Percentiles rank a stretch among this genome's conserved stretches.
Evolutionary conservation across 2,113 vertebrate genomes (phyloP).

Genomic region (Edolisoma coerulescens): DNA sequence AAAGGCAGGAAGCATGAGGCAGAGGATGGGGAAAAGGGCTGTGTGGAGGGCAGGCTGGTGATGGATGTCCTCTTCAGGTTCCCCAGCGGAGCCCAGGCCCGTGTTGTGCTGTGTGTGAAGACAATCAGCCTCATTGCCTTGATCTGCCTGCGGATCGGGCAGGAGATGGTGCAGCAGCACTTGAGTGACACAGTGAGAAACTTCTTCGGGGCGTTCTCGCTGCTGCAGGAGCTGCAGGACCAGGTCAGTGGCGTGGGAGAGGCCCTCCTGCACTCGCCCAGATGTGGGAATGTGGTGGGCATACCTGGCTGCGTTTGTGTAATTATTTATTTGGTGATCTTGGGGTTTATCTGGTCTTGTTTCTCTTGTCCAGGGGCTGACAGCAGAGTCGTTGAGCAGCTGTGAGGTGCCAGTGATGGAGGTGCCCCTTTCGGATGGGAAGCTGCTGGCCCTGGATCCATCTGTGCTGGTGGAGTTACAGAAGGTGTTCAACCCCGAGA

Average conservation of each 20-base stretch:
- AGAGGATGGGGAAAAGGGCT: neutral
- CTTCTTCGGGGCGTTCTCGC: slow-evolving; percentile 89
- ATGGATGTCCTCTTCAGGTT: slow-evolving; percentile 75
- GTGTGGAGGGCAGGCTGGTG: neutral
- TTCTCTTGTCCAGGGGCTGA: slow-evolving; percentile 46
- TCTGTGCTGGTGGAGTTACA: slow-evolving; percentile 84
- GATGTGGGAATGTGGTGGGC: neutral
- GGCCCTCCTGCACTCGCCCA: neutral
- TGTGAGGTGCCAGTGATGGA: slow-evolving; percentile 78
- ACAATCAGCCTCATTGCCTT: slow-evolving; percentile 92
- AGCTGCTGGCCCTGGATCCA: slow-evolving; percentile 75
- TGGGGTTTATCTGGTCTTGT: neutral
- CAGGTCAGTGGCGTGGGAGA: slow-evolving; percentile 76
- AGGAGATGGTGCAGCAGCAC: slow-evolving; percentile 97
- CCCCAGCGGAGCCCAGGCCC: slow-evolving; percentile 91
- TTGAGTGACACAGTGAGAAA: slow-evolving; percentile 84
- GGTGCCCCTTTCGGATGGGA: slow-evolving; percentile 71
- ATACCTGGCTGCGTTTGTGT: neutral
- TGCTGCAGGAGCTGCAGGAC: slow-evolving; percentile 79
- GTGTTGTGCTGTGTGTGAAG: slow-evolving; percentile 89
- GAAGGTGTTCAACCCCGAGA: slow-evolving; percentile 91
- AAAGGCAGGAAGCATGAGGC: neutral
- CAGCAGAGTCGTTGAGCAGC: neutral
- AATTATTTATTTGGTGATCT: too few species aligned
- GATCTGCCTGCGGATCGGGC: slow-evolving; percentile 92